These are phyloP conservation scores for Mnemiopsis leidyi DNA, from an alignment of 37 sponge, comb jelly and placozoan genomes.

Conservation along the genomic window DNA sequence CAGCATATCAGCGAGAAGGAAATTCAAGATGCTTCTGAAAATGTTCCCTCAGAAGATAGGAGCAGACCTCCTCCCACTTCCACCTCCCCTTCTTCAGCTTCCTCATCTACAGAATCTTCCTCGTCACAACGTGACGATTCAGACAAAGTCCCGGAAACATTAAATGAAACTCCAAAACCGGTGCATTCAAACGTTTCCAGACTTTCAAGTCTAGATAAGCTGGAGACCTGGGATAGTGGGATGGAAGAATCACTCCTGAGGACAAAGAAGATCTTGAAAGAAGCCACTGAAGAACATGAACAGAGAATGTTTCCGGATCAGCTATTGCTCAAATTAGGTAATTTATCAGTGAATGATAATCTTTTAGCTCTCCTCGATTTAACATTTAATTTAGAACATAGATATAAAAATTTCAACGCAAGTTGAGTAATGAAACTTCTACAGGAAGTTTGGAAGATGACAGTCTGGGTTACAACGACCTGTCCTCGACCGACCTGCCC, in stretches of 20 bases:
- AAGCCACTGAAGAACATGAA: slow-evolving; percentile 1
- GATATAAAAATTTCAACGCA: neutral
- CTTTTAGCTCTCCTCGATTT: too few species aligned
- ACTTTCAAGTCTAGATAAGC: slow-evolving; percentile 13
- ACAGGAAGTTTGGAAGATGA: neutral
- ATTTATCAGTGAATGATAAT: too few species aligned
- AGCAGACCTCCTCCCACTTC: neutral
- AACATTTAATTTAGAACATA: too few species aligned
- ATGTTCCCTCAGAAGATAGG: neutral
- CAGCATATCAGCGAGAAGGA: neutral
- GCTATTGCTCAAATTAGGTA: neutral
- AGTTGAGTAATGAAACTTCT: neutral
- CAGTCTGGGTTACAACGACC: neutral
- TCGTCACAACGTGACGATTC: neutral
- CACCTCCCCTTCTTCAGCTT: neutral
- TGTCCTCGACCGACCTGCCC: slow-evolving; percentile 15
- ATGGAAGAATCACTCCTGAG: slow-evolving; percentile 25
- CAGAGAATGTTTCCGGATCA: slow-evolving; percentile 24
- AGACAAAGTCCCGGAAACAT: neutral
- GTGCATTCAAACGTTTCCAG: neutral
- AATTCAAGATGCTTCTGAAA: neutral
- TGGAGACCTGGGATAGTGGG: slow-evolving; percentile 62
- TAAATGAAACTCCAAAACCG: neutral
- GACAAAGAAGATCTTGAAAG: neutral
- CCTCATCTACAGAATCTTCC: neutral